A percentile compares a stretch with the other conserved stretches of the same genome.
These are phyloP conservation scores for Peromyscus eremicus DNA, from an alignment of 2,797 vertebrate genomes.

Conservation along the genomic window DNA sequence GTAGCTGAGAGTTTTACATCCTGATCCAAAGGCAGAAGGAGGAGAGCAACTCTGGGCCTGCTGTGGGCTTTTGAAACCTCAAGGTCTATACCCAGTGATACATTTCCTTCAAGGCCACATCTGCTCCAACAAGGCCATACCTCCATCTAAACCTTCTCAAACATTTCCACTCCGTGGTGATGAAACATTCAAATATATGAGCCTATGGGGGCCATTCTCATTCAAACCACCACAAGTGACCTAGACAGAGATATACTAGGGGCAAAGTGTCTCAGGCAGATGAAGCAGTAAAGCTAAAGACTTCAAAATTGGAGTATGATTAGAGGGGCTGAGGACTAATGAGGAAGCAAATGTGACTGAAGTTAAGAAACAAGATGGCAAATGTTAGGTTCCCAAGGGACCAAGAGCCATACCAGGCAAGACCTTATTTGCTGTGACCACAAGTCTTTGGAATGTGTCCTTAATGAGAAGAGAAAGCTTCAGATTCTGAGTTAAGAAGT, in stretches of 20 bases:
- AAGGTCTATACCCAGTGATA: not conserved
- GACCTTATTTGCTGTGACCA: not conserved
- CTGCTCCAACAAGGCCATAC: not conserved
- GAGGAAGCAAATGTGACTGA: not conserved
- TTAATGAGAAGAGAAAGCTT: conserved; percentile 31
- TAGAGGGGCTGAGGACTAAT: not conserved
- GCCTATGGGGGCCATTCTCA: not conserved
- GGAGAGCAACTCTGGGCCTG: not conserved
- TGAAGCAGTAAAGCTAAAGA: not conserved
- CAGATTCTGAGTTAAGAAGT: conserved; percentile 50
- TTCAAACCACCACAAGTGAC: not conserved
- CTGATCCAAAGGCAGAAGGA: not conserved
- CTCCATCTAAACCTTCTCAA: not conserved
- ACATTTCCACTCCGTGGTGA: not conserved
- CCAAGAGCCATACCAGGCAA: not conserved
- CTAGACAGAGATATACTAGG: not conserved
- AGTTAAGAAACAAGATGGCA: not conserved
- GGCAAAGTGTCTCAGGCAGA: not conserved
- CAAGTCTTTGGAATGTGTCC: conserved; percentile 42
- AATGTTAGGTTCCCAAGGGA: not conserved
- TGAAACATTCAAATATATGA: not conserved
- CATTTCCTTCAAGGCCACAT: not conserved
- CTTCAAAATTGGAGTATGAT: not conserved
- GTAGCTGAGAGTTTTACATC: not conserved
- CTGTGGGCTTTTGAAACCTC: not conserved